Percentiles rank a stretch among this genome's conserved stretches.
phyloP scores from a whole-genome alignment of 2,113 vertebrate genomes.

The Bubo bubo region DNA sequence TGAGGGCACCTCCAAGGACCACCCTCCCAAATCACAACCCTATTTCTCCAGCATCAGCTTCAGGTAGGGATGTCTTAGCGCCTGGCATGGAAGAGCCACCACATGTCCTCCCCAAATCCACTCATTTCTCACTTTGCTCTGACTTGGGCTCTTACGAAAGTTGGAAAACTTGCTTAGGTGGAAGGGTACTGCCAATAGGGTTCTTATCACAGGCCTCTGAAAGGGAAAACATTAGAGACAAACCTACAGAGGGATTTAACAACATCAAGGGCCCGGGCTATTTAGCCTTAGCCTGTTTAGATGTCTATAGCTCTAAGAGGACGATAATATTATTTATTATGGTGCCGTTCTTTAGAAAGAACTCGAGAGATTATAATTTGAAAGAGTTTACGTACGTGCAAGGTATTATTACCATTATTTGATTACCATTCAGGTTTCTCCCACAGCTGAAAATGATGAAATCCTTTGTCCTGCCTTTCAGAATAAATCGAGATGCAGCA shows the following conservation, averaged over 20 bases:
- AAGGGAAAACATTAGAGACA: background rate
- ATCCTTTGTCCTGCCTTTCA: background rate
- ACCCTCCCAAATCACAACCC: background rate
- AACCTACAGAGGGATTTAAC: no score
- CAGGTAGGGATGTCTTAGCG: fast-evolving
- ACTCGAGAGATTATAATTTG: background rate
- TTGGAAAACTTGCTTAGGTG: background rate
- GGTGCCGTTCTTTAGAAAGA: background rate
- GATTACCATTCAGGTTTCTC: background rate
- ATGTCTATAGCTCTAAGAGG: background rate
- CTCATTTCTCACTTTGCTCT: background rate
- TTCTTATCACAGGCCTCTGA: background rate
- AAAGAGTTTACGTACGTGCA: background rate
- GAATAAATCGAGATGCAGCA: background rate
- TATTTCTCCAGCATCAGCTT: background rate
- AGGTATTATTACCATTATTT: background rate
- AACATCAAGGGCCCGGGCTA: background rate
- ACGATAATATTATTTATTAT: background rate
- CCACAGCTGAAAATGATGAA: background rate
- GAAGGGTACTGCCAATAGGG: background rate
- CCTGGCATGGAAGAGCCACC: background rate
- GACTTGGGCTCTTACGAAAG: background rate
- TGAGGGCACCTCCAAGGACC: background rate
- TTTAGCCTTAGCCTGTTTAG: background rate
- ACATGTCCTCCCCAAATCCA: fast-evolving